These are phyloP conservation scores for Leucoraja erinaceus DNA, from an alignment of 2,113 vertebrate species.

Conservation along the genomic window DNA sequence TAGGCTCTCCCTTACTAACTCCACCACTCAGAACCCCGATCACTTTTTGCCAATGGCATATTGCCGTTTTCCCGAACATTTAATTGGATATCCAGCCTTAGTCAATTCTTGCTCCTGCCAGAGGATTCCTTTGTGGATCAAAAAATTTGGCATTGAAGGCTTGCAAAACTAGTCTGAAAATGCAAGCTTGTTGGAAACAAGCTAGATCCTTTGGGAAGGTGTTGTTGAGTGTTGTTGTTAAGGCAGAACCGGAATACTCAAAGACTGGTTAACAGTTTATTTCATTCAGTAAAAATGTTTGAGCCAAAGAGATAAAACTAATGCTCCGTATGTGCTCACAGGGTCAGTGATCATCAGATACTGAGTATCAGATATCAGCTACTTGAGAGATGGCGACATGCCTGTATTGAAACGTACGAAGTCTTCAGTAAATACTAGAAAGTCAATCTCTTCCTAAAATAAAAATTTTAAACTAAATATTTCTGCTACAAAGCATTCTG, in stretches of 20 bases:
- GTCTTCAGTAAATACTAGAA: too few species aligned
- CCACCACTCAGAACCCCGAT: too few species aligned
- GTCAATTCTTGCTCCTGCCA: neutral
- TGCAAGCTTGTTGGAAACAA: neutral
- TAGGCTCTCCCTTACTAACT: neutral
- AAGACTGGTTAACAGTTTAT: neutral
- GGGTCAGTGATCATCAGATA: neutral
- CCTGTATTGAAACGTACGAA: too few species aligned
- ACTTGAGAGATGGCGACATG: neutral
- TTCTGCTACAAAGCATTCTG: too few species aligned
- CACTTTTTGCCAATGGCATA: neutral
- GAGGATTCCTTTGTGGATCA: neutral
- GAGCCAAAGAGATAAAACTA: slow-evolving; percentile 1
- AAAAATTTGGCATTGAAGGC: neutral
- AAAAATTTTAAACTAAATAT: too few species aligned
- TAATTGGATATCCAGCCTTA: neutral
- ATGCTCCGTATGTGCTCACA: neutral
- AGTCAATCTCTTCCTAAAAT: too few species aligned
- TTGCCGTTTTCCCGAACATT: neutral
- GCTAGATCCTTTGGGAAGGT: neutral
- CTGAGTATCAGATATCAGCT: neutral
- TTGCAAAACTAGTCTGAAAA: neutral
- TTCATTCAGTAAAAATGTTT: neutral
- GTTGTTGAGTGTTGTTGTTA: neutral
- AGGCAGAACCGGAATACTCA: neutral